A percentile compares a stretch with the other conserved stretches of the same genome.
Conservation (phyloP, 1,140 invertebrate species). For the Leptopilina clavipes region DNA sequence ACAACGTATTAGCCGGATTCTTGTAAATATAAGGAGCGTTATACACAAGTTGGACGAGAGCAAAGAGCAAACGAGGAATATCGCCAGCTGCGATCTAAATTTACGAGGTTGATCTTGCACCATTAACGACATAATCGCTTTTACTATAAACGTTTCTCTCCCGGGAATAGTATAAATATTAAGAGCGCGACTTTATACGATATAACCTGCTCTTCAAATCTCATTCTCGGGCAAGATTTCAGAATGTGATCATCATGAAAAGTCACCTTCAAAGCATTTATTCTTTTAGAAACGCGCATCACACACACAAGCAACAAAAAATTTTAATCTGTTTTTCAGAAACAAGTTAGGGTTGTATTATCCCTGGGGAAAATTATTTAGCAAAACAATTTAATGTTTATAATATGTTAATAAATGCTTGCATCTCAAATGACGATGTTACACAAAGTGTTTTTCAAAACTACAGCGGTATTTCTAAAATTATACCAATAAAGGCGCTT, state of each 20-base stretch:
- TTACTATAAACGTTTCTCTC: constrained; percentile 50
- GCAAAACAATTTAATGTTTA: no score
- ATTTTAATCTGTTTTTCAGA: no score
- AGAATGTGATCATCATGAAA: no score
- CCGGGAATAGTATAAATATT: constrained; percentile 54
- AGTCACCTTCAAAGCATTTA: no score
- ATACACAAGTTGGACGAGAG: constrained; percentile 44
- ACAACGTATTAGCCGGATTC: constrained; percentile 1
- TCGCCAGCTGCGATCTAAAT: constrained; percentile 50
- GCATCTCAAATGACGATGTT: no score
- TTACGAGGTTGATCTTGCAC: constrained; percentile 50
- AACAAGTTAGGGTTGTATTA: no score
- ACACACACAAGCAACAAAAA: no score
- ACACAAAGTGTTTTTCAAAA: no score
- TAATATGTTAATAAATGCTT: neutral
- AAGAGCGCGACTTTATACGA: constrained; percentile 22
- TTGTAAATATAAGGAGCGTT: constrained; percentile 46
- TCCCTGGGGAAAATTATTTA: no score
- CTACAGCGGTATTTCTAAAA: no score
- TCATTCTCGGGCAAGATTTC: neutral
- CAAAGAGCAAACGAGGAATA: constrained; percentile 45
- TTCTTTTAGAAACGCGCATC: no score
- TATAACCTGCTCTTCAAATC: constrained; percentile 2
- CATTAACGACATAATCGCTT: constrained; percentile 58
- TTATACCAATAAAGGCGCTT: no score